Evolutionary conservation across 2,797 vertebrate species (phyloP).

Genomic region (Miichthys miiuy): DNA sequence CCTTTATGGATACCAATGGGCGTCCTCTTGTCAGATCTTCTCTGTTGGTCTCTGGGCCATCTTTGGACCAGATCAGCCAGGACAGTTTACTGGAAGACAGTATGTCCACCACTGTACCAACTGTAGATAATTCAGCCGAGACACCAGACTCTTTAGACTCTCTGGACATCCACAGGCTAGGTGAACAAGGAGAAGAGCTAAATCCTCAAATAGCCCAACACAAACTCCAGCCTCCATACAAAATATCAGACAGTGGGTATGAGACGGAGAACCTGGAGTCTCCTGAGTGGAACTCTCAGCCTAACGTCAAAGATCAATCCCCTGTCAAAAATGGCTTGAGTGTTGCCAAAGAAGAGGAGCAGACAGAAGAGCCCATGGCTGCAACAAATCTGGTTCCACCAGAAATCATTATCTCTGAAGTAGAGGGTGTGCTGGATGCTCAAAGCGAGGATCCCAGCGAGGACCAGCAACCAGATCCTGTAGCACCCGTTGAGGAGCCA

Average conservation of each 20-base stretch:
- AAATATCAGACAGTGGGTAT: slow-evolving; percentile 97
- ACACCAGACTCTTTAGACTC: slow-evolving; percentile 96
- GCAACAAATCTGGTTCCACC: slow-evolving; percentile 79
- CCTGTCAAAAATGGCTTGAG: slow-evolving; percentile 73
- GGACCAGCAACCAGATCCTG: slow-evolving; percentile 68
- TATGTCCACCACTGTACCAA: slow-evolving; percentile 83
- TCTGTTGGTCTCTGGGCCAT: slow-evolving; percentile 84
- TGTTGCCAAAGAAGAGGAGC: slow-evolving; percentile 61
- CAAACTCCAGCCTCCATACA: slow-evolving; percentile 93
- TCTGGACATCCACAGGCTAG: slow-evolving; percentile 88
- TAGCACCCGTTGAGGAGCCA: slow-evolving; percentile 72
- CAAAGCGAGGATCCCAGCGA: slow-evolving; percentile 70
- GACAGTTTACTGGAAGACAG: slow-evolving; percentile 94
- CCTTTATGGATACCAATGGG: slow-evolving; percentile 72
- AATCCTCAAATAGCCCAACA: slow-evolving; percentile 75
- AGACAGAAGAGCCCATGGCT: slow-evolving; percentile 43
- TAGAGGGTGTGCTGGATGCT: slow-evolving; percentile 69
- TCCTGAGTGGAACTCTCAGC: slow-evolving; percentile 96
- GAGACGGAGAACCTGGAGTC: slow-evolving; percentile 99
- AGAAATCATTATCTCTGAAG: slow-evolving; percentile 91
- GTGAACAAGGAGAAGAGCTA: slow-evolving; percentile 84
- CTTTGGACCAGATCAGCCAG: slow-evolving; percentile 92
- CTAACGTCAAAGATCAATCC: slow-evolving; percentile 77
- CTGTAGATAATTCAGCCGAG: slow-evolving; percentile 86
- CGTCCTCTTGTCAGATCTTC: slow-evolving; percentile 74